Percentiles rank a stretch among this genome's conserved stretches.
Evolutionary conservation across 2,113 vertebrate genomes (phyloP).

Genomic region (Cheirogaleus medius): DNA sequence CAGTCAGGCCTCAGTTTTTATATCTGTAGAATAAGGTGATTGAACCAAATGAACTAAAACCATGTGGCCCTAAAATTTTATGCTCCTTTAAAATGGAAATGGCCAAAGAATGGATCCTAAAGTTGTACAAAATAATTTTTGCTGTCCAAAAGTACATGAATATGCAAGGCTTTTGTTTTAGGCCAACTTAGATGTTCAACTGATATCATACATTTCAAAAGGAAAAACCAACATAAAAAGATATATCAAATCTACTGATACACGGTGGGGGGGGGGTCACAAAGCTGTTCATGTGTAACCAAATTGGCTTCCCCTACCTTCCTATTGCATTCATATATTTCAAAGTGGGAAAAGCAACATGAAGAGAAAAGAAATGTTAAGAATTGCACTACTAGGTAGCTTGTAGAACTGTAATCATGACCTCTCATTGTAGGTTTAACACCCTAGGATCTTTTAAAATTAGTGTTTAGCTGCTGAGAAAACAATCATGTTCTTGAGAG

Average conservation of each 20-base stretch:
- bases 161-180: conserved; percentile 5
- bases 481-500: background rate
- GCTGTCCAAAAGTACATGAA: background rate
- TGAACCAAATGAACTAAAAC: background rate
- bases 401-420: background rate
- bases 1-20: background rate
- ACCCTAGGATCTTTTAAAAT: background rate
- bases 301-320: background rate
- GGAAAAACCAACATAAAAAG: background rate
- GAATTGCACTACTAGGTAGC: background rate
- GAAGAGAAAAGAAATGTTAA: conserved; percentile 6
- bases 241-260: background rate
- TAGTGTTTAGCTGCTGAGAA: conserved; percentile 9
- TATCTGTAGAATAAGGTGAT: background rate
- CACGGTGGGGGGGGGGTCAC: background rate
- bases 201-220: background rate
- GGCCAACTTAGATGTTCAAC: background rate
- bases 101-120: background rate
- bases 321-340: background rate
- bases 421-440: background rate
- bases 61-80: background rate
- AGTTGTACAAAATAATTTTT: background rate
- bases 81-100: conserved; percentile 55
- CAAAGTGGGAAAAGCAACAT: background rate
- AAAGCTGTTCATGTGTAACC: background rate